Base-by-base conservation (phyloP, 2,888 invertebrate species). In the Geotrupes spiniger region DNA sequence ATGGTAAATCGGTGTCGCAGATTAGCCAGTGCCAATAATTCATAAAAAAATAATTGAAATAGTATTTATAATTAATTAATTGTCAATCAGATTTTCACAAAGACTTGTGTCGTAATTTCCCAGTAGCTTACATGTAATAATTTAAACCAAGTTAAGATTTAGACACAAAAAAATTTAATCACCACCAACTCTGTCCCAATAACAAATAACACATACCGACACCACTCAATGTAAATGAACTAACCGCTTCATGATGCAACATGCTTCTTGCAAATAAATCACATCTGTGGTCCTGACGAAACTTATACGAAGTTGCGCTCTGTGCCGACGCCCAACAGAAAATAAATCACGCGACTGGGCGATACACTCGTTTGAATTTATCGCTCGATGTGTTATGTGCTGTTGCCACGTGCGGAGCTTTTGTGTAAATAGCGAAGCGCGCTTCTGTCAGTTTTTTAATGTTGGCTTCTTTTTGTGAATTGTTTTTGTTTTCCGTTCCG, bases 231-330 rank as follows among this genome's bases (percentile, higher is more conserved):
- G 51, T 54, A 54, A 47, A 45, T n/a, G n/a, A n/a, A n/a, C 41
- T 47, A 55, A 53, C 40, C 49, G 52, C 54, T 58, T 57, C 52
- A 53, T n/a, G n/a, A 51, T 48, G 56, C 58, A 55, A 56, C 48
- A 58, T 55, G 58, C 58, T 58, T 58, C 36, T 41, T 37, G 49
- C 49, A 40, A 42, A 29, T 27, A n/a, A 26, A 17, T 36, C 10
- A 27, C 16, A 33, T 31, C 14, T n/a, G n/a, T n/a, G n/a, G n/a
- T 39, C 21, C 21, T 44, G 26, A 49, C 43, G 28, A 44, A 45
- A 26, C 31, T 21, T 21, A 21, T 21, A 6, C 21, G 21, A 21
- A 21, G 6, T 21, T 21, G 21, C 6, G 21, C 6, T 21, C 21
- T 21, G 21, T 25, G 44, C 39, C 43, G 36, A 21, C 36, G 33